Conservation (phyloP, 2,113 vertebrate species). For the Sus scrofa region DNA sequence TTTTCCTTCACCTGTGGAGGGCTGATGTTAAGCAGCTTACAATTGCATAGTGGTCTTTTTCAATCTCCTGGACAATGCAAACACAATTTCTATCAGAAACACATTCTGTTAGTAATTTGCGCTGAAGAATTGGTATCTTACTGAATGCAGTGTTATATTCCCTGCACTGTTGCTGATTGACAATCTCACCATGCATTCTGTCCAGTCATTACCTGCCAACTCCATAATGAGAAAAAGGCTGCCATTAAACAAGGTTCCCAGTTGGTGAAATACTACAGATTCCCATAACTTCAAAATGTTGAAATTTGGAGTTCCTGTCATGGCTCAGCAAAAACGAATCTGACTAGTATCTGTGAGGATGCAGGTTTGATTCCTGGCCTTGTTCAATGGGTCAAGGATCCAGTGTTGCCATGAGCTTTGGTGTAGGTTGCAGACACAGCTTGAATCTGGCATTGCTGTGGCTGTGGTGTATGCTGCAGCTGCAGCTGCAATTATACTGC, state of each 20-base stretch:
- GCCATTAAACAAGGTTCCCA: background rate
- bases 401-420: no score
- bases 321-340: no score
- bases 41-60: background rate
- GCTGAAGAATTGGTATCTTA: background rate
- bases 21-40: background rate
- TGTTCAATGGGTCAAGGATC: no score
- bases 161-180: background rate
- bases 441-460: no score
- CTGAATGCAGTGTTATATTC: background rate
- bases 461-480: no score
- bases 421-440: no score
- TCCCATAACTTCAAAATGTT: background rate
- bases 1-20: background rate
- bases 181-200: background rate
- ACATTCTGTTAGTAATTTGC: constrained; percentile 41
- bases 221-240: constrained; percentile 39
- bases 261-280: background rate
- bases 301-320: background rate
- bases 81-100: constrained; percentile 49
- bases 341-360: no score
- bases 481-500: no score
- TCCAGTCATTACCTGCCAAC: background rate
- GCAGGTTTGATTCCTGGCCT: no score
- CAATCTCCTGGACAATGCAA: constrained; percentile 39